Conservation (phyloP, 2,888 invertebrate genomes). For the Nomada hirtipes region DNA sequence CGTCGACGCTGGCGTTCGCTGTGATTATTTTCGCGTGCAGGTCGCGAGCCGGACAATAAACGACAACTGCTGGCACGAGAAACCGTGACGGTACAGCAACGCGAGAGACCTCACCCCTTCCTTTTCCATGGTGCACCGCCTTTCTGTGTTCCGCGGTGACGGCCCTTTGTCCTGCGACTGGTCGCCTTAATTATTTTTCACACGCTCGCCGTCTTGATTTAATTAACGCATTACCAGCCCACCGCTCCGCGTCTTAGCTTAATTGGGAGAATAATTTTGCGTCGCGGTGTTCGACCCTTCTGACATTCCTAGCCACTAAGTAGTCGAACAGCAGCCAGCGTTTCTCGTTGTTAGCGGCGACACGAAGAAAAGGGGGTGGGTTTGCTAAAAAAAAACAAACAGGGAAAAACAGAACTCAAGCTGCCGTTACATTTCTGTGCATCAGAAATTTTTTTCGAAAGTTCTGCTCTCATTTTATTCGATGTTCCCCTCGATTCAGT, state of each 20-base stretch:
- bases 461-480: too few relatives aligned
- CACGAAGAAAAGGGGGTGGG: neutral
- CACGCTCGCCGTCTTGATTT: conserved; percentile 68
- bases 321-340: conserved; percentile 44
- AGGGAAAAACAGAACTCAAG: neutral
- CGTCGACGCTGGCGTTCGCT: conserved; percentile 17
- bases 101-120: conserved; percentile 47
- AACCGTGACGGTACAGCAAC: conserved; percentile 32
- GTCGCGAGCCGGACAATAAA: conserved; percentile 45
- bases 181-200: conserved; percentile 69
- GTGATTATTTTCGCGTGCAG: conserved; percentile 48
- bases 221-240: conserved; percentile 65
- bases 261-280: conserved; percentile 64
- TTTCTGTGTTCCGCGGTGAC: conserved; percentile 47
- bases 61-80: conserved; percentile 40
- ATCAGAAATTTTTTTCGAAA: neutral
- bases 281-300: conserved; percentile 32
- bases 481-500: neutral
- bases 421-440: neutral
- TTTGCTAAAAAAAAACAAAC: too few relatives aligned
- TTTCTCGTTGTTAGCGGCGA: conserved; percentile 1
- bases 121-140: conserved; percentile 31
- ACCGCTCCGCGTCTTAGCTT: conserved; percentile 58
- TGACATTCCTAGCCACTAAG: conserved; percentile 60
- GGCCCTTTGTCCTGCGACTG: conserved; percentile 53